Conservation (phyloP, 2,888 invertebrate species). For the Atethmia centrago region DNA sequence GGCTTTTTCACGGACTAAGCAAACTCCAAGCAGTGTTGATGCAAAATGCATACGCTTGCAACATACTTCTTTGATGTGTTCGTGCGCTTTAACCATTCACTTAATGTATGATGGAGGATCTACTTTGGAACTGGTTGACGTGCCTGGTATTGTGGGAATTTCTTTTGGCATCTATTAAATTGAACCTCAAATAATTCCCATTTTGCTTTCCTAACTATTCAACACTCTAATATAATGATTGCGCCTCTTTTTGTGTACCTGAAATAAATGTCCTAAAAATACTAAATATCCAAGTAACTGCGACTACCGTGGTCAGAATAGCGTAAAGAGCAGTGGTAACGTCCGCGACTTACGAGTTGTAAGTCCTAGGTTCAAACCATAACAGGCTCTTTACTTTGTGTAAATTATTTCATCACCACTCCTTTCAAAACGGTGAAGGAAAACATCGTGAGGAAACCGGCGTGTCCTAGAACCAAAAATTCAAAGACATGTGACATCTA, state of each 20-base stretch:
- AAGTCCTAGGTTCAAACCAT: too few species aligned
- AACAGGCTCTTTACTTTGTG: too few species aligned
- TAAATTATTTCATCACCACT: too few species aligned
- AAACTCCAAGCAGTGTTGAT: conserved; percentile 20
- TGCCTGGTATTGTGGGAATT: neutral
- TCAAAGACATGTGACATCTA: too few species aligned
- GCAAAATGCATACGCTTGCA: conserved; percentile 4
- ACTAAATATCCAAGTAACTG: too few species aligned
- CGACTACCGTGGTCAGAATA: too few species aligned
- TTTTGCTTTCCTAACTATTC: neutral
- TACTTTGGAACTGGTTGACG: conserved; percentile 4
- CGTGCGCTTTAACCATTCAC: conserved; percentile 22
- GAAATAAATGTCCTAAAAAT: too few species aligned
- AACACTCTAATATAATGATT: neutral
- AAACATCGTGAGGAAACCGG: too few species aligned
- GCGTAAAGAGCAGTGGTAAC: too few species aligned
- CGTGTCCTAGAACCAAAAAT: too few species aligned
- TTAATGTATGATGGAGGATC: conserved; percentile 3
- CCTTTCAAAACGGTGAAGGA: too few species aligned
- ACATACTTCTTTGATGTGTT: conserved; percentile 29
- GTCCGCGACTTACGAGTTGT: too few species aligned
- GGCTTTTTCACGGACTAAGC: conserved; percentile 23
- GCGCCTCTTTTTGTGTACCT: neutral
- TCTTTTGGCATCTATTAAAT: neutral
- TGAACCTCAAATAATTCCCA: neutral